Evolutionary conservation across 2,888 invertebrate genomes (phyloP).

Genomic region (Agrotis segetum): DNA sequence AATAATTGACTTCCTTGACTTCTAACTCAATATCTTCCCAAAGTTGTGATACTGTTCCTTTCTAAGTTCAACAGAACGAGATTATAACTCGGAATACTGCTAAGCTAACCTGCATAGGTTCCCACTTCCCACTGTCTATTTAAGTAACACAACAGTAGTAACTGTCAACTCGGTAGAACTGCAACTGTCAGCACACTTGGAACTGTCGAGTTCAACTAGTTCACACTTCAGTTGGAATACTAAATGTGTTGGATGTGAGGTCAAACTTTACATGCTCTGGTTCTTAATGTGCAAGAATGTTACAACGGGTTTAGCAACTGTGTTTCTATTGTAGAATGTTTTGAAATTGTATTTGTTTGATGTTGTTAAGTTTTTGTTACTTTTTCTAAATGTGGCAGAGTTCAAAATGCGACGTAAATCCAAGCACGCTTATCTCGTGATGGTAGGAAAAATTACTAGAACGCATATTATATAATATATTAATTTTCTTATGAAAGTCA

Average conservation of each 20-base stretch:
- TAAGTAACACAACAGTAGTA: conserved; percentile 5
- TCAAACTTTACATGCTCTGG: conserved; percentile 1
- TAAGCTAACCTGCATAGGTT: background rate
- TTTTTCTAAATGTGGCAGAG: no score
- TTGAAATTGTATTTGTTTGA: background rate
- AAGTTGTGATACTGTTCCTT: background rate
- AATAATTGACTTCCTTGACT: background rate
- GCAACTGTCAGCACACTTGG: background rate
- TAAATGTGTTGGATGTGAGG: background rate
- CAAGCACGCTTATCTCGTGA: no score
- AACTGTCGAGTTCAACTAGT: conserved; percentile 10
- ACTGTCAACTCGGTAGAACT: conserved; percentile 5
- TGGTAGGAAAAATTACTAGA: no score
- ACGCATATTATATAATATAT: background rate
- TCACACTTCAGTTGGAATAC: conserved; percentile 13
- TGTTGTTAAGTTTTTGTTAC: background rate
- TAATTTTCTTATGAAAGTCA: background rate
- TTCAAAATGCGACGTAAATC: no score
- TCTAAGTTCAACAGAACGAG: conserved; percentile 1
- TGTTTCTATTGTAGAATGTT: background rate
- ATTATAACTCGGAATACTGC: background rate
- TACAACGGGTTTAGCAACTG: background rate
- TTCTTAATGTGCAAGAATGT: conserved; percentile 1
- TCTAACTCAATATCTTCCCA: background rate
- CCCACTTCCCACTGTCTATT: conserved; percentile 7